phyloP scores from a whole-genome alignment of 2,888 invertebrate genomes.

The Catocala fraxini region DNA sequence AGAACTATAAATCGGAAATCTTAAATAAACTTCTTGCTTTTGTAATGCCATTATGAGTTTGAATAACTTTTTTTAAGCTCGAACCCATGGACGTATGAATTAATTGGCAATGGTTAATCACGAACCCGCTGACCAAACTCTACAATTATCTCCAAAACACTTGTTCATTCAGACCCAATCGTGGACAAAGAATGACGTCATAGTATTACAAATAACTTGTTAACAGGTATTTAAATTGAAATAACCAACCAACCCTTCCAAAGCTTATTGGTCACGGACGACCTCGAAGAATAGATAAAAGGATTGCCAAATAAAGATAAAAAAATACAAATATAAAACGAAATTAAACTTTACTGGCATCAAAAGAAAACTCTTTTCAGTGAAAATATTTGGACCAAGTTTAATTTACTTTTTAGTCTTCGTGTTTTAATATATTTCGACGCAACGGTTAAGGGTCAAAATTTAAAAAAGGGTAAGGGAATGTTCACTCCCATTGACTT shows the following conservation, averaged over 20 bases:
- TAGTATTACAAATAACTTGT: neutral
- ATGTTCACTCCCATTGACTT: neutral
- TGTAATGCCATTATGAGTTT: too few species aligned
- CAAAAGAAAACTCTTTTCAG: conserved; percentile 45
- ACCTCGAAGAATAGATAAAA: conserved; percentile 25
- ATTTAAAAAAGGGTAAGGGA: conserved; percentile 11
- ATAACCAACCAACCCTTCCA: neutral
- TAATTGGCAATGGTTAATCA: too few species aligned
- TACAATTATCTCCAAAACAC: too few species aligned
- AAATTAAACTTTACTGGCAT: conserved; percentile 46
- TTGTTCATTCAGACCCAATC: too few species aligned
- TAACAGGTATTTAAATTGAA: neutral
- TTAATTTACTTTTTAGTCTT: conserved; percentile 60
- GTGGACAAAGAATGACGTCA: too few species aligned
- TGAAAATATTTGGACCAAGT: conserved; percentile 55
- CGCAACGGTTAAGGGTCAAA: conserved; percentile 30
- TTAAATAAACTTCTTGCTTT: too few species aligned
- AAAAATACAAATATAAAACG: conserved; percentile 30
- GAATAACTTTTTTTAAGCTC: too few species aligned
- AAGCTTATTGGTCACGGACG: conserved; percentile 13
- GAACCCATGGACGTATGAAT: too few species aligned
- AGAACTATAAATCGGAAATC: too few species aligned
- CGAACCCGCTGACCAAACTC: too few species aligned
- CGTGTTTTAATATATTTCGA: conserved; percentile 49
- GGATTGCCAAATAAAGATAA: conserved; percentile 24